Percentiles rank a stretch among this genome's conserved stretches.
Conservation (phyloP, 2,797 vertebrate species). For the Gorsachius magnificus region DNA sequence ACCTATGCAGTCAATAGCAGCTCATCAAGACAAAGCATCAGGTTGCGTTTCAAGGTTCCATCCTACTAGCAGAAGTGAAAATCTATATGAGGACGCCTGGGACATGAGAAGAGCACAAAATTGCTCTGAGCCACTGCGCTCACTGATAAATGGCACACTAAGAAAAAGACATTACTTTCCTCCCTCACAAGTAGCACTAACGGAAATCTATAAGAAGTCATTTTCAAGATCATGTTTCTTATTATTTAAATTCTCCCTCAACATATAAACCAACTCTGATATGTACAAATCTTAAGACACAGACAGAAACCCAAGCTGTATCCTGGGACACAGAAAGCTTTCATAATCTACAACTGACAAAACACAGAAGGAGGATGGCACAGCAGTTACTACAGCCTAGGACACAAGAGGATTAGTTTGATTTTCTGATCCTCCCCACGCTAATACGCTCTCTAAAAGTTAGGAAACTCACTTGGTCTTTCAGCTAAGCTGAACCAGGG, state of each 20-base stretch:
- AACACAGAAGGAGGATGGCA: neutral
- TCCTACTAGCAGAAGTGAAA: slow-evolving; percentile 56
- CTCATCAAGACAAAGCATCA: slow-evolving; percentile 41
- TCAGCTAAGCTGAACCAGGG: neutral
- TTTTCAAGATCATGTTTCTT: slow-evolving; percentile 17
- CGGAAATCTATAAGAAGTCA: slow-evolving; percentile 9
- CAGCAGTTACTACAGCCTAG: neutral
- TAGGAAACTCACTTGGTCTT: neutral
- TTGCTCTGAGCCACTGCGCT: slow-evolving; percentile 64
- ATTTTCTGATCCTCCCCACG: neutral
- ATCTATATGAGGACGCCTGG: slow-evolving; percentile 48
- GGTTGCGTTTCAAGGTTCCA: slow-evolving; percentile 26
- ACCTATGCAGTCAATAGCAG: slow-evolving; percentile 21
- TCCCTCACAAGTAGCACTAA: slow-evolving; percentile 14
- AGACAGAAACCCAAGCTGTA: neutral
- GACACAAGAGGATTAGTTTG: neutral
- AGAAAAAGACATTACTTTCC: slow-evolving; percentile 45
- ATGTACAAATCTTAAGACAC: neutral
- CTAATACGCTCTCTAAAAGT: neutral
- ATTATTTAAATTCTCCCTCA: slow-evolving; percentile 33
- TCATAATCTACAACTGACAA: neutral
- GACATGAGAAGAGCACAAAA: slow-evolving; percentile 65
- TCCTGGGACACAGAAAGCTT: neutral
- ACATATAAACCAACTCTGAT: neutral
- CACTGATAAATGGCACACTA: slow-evolving; percentile 61